Percentiles rank a stretch among this genome's conserved stretches.
Conservation (phyloP, 2,888 invertebrate species). For the Catocala sponsa region DNA sequence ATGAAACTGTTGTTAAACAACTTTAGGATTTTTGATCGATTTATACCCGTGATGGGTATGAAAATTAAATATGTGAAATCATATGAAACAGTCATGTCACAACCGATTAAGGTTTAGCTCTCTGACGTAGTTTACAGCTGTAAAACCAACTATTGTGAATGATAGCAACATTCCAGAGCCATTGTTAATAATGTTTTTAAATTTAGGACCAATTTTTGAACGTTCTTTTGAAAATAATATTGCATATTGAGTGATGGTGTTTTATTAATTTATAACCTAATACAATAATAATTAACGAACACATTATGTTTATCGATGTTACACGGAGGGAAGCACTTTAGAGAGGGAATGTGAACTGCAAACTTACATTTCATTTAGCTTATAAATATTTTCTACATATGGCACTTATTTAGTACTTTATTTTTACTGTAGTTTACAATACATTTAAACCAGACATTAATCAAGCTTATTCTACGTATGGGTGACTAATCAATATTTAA, state of each 20-base stretch:
- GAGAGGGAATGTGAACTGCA: constrained; percentile 47
- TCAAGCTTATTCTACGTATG: too few species aligned
- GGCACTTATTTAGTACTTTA: constrained; percentile 53
- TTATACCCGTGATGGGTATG: constrained; percentile 50
- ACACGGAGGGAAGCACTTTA: constrained; percentile 74
- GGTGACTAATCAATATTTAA: too few species aligned
- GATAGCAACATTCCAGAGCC: constrained; percentile 86
- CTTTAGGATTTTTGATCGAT: constrained; percentile 59
- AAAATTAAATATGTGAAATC: constrained; percentile 36
- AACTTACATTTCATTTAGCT: not conserved
- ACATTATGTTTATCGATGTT: constrained; percentile 12
- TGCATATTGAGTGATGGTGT: constrained; percentile 80
- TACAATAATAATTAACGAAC: constrained; percentile 21
- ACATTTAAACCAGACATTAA: not conserved
- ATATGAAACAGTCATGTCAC: constrained; percentile 28
- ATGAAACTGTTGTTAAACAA: constrained; percentile 65
- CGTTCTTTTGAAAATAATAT: constrained; percentile 88
- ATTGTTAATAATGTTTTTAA: constrained; percentile 87
- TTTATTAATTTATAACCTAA: constrained; percentile 55
- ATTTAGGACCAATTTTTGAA: constrained; percentile 88
- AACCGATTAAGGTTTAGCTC: constrained; percentile 65
- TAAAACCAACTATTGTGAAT: constrained; percentile 75
- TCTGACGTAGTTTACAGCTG: constrained; percentile 69
- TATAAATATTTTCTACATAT: constrained; percentile 41
- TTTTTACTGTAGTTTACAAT: constrained; percentile 3